Percentiles rank a stretch among this genome's conserved stretches.
These are phyloP conservation scores for Brienomyrus longianalis DNA, from an alignment of 2,113 vertebrate genomes.

Conservation along the genomic window DNA sequence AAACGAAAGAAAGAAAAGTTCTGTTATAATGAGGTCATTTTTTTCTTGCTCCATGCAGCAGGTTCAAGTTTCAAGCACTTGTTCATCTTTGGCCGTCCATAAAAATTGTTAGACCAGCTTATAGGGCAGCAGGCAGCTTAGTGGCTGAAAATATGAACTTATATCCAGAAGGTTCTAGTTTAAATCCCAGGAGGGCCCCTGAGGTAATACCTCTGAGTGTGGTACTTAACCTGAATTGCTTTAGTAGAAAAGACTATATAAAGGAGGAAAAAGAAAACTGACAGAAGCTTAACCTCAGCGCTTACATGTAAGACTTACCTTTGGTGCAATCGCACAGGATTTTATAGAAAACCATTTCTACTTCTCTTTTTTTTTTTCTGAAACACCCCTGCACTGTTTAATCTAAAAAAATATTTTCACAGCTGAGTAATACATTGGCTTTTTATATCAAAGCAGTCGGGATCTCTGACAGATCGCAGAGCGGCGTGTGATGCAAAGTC, in stretches of 20 bases:
- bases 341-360: background rate
- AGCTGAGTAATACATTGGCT: background rate
- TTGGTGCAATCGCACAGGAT: background rate
- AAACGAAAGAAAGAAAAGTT: background rate
- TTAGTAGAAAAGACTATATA: slow-evolving; percentile 7
- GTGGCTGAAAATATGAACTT: background rate
- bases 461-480: background rate
- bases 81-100: background rate
- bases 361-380: background rate
- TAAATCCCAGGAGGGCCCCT: background rate
- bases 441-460: background rate
- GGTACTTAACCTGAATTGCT: slow-evolving; percentile 4
- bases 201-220: background rate
- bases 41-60: background rate
- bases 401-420: background rate
- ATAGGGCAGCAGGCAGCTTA: background rate
- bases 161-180: background rate
- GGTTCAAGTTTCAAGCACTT: background rate
- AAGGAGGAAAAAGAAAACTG: background rate
- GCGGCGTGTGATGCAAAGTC: background rate
- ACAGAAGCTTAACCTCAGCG: background rate
- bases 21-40: background rate
- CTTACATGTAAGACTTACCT: slow-evolving; percentile 3
- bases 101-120: background rate
- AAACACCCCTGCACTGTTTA: background rate